Base-by-base conservation (phyloP, 2,113 vertebrate genomes). In the Bostrychus sinensis region DNA sequence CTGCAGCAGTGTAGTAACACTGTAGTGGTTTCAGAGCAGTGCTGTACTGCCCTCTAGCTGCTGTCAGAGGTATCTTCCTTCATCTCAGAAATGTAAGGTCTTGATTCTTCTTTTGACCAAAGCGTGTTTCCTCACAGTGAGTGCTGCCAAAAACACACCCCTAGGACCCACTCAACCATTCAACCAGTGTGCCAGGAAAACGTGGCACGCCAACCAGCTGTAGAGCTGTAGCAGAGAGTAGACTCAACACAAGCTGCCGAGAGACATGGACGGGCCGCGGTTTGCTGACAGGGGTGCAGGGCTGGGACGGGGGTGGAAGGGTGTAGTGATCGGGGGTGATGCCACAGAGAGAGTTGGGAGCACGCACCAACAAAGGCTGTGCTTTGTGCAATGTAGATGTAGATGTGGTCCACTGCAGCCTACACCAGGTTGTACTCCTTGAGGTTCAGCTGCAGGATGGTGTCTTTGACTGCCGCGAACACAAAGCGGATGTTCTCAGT, bases 371-470 rank as follows among this genome's bases (percentile, higher is more conserved):
- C 39, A 71, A 61, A 75, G 75, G 82, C 72, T 12, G 86, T 75
- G 86, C 82, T 82, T 90, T 86, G 87, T 91, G 90, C 89, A 81
- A 82, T 74, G 72, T 72, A 39, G 64, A 73, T 75, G 54, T 70
- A 71, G 78, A 36, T 59, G 82, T 68, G 78, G 19, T 26, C 45
- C 7, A 42, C 16, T 32, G 11, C 26, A 56, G 54, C 85, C 96
- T 95, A 99, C 91, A 99, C 97, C 91, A 98, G 92, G 92, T 99
- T 99, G 89, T 99, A 98, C 81, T 99, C 97, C 92, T 99, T 98
- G 83, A 99, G 94, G 84, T 98, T 99, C 84, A 98, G 96, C 94
- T 99, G 97, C 82, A 99, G 93, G 94, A 99, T 99, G 92, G 97
- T 99, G 94, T 98, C 96, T 89, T 99, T 99, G 85, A 98, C 96